A percentile compares a stretch with the other conserved stretches of the same genome.
phyloP scores from a whole-genome alignment of 2,113 vertebrate genomes.

The Emydura subglobosa region DNA sequence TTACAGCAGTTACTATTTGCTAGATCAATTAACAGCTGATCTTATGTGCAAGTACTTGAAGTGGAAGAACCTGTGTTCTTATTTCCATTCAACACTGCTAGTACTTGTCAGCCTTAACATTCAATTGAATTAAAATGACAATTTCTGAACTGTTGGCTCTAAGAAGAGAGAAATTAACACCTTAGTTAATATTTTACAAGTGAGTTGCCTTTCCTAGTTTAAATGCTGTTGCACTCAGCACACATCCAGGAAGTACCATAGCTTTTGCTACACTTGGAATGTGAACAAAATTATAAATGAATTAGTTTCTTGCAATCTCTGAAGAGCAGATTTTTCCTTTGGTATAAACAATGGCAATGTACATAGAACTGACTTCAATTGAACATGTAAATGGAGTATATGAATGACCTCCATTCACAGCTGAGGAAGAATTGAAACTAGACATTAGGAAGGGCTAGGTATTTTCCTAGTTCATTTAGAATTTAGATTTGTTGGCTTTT shows the following conservation, averaged over 20 bases:
- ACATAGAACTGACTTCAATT: background rate
- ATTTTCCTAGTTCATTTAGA: background rate
- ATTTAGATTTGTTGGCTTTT: background rate
- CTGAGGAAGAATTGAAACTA: background rate
- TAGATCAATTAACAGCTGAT: background rate
- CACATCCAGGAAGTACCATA: too few relatives aligned
- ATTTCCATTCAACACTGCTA: background rate
- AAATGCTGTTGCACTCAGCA: rapidly evolving
- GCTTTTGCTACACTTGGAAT: background rate
- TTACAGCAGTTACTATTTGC: background rate
- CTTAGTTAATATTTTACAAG: background rate
- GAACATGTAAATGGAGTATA: background rate
- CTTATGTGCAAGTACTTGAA: background rate
- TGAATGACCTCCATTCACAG: background rate
- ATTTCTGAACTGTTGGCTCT: background rate
- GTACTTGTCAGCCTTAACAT: background rate
- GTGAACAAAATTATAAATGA: background rate
- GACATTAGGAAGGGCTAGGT: background rate
- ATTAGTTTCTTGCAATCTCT: background rate
- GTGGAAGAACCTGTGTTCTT: background rate
- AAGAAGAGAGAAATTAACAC: background rate
- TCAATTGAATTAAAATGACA: background rate
- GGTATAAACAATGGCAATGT: background rate
- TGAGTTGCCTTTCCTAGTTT: background rate
- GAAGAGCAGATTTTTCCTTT: background rate